Evolutionary conservation across 2,888 invertebrate genomes (phyloP).

Genomic region (Vannuccia rotundouncinata): DNA sequence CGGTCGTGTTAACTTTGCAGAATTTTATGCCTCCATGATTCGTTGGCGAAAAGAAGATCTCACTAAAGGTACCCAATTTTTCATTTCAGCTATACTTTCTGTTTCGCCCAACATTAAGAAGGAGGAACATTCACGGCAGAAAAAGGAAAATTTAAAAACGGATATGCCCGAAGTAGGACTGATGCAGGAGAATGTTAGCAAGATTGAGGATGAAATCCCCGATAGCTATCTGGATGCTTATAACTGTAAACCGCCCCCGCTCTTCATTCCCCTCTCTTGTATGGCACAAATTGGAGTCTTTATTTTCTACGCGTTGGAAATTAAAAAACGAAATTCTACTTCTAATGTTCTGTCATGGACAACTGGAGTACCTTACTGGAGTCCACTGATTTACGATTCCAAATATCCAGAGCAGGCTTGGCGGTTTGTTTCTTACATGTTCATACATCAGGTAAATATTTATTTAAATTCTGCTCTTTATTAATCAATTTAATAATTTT

Average conservation of each 20-base stretch:
- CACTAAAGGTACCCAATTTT: slow-evolving; percentile 9
- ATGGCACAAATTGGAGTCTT: slow-evolving; percentile 63
- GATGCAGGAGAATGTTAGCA: not conserved
- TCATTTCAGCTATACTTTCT: slow-evolving; percentile 5
- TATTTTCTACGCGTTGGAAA: slow-evolving; percentile 59
- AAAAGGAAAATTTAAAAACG: slow-evolving; percentile 30
- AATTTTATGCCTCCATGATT: slow-evolving; percentile 35
- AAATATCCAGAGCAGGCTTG: slow-evolving; percentile 76
- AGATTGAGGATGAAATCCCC: slow-evolving; percentile 36
- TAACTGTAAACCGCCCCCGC: slow-evolving; percentile 77
- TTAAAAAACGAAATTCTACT: slow-evolving; percentile 39
- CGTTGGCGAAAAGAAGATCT: slow-evolving; percentile 12
- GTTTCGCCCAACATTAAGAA: slow-evolving; percentile 24
- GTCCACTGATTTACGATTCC: slow-evolving; percentile 78
- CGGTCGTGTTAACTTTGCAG: slow-evolving; percentile 35
- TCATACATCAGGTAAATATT: slow-evolving; percentile 72
- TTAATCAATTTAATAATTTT: too few relatives aligned
- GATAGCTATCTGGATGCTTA: slow-evolving; percentile 79
- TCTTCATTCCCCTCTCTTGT: slow-evolving; percentile 84
- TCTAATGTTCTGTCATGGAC: slow-evolving; percentile 34
- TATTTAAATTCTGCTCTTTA: too few relatives aligned
- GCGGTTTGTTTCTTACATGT: slow-evolving; percentile 89
- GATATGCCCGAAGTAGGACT: slow-evolving; percentile 28
- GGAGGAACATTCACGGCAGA: slow-evolving; percentile 25
- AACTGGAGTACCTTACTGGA: slow-evolving; percentile 32